A percentile compares a stretch with the other conserved stretches of the same genome.
These are phyloP conservation scores for Panorpa germanica DNA, from an alignment of 2,888 invertebrate genomes.

Conservation along the genomic window DNA sequence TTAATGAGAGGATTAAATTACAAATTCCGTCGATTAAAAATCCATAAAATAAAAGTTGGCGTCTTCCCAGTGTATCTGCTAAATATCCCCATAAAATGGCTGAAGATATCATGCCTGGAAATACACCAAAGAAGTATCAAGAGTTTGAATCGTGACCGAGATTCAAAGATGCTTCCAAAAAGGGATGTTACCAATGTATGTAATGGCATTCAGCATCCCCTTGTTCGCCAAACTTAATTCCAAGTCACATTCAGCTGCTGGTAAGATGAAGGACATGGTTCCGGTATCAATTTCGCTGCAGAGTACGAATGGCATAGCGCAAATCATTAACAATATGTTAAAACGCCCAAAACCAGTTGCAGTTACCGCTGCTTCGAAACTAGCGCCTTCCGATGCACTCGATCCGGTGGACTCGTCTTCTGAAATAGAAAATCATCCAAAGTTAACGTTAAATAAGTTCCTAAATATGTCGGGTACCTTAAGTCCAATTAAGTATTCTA, in stretches of 20 bases:
- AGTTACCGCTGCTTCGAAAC: slow-evolving; percentile 52
- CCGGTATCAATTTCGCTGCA: slow-evolving; percentile 52
- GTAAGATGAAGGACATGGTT: slow-evolving; percentile 52
- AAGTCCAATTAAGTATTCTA: no score
- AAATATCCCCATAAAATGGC: slow-evolving; percentile 61
- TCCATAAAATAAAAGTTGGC: slow-evolving; percentile 44
- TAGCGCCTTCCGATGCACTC: no score
- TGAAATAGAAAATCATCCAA: no score
- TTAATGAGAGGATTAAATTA: slow-evolving; percentile 39
- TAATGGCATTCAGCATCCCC: slow-evolving; percentile 48
- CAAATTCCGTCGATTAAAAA: slow-evolving; percentile 41
- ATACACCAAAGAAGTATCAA: no score
- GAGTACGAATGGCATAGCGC: slow-evolving; percentile 43
- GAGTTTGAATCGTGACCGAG: no score
- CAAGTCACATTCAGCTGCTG: slow-evolving; percentile 57
- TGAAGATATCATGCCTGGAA: slow-evolving; percentile 53
- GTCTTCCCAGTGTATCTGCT: slow-evolving; percentile 52
- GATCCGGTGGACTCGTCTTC: no score
- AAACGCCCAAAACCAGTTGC: slow-evolving; percentile 51
- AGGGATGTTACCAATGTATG: slow-evolving; percentile 47
- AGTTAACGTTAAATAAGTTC: no score
- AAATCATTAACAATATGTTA: slow-evolving; percentile 39
- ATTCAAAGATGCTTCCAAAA: no score
- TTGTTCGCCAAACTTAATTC: slow-evolving; percentile 44
- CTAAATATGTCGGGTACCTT: no score